phyloP scores from a whole-genome alignment of 2,888 invertebrate species.

The Hemicrepidius hirtus region DNA sequence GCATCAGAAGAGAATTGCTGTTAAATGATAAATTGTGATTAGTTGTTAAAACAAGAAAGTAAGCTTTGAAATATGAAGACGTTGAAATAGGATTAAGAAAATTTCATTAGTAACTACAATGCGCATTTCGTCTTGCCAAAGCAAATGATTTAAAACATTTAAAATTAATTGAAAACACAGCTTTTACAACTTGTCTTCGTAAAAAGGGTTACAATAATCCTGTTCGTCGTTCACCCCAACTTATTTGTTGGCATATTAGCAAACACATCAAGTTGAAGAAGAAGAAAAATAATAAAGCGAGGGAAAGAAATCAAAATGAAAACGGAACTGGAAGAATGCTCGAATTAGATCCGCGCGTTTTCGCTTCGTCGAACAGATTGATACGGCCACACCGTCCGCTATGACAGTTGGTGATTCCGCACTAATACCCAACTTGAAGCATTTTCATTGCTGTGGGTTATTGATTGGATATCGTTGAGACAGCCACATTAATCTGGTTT shows the following conservation, averaged over 20 bases:
- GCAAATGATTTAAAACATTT: no score
- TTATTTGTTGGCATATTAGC: conserved; percentile 37
- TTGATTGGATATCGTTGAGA: conserved; percentile 57
- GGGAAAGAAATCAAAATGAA: conserved; percentile 39
- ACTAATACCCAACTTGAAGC: conserved; percentile 51
- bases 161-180: no score
- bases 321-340: conserved; percentile 44
- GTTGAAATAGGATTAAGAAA: no score
- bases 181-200: background rate
- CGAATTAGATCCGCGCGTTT: conserved; percentile 48
- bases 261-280: conserved; percentile 35
- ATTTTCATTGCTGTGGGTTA: conserved; percentile 56
- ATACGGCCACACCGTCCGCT: conserved; percentile 51
- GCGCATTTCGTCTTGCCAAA: no score
- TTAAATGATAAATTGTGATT: no score
- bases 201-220: conserved; percentile 8
- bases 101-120: no score
- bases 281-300: conserved; percentile 40
- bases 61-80: no score
- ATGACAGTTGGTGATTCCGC: conserved; percentile 56
- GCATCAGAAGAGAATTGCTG: no score
- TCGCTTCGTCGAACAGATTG: conserved; percentile 51
- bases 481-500: conserved; percentile 57
- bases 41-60: no score
- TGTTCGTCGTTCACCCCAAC: conserved; percentile 14